Percentiles rank a stretch among this genome's conserved stretches.
Conservation (phyloP, 2,113 vertebrate genomes). For the Tapirus terrestris region DNA sequence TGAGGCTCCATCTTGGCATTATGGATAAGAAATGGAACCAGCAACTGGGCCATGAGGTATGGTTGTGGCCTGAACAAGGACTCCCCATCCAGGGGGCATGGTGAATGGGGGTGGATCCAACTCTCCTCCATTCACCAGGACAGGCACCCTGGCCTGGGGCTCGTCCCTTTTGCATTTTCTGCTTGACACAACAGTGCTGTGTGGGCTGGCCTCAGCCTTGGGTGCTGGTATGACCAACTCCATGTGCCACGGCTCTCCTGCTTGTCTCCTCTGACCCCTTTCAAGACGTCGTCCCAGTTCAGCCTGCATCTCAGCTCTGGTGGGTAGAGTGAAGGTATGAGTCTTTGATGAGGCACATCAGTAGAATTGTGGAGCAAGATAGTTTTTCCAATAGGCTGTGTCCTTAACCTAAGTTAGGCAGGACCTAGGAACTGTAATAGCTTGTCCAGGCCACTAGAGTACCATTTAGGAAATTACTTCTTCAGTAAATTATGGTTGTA, state of each 20-base stretch:
- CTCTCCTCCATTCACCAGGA: background rate
- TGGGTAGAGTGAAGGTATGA: background rate
- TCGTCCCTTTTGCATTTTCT: background rate
- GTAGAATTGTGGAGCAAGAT: background rate
- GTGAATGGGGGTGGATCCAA: background rate
- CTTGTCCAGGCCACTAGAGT: conserved; percentile 3
- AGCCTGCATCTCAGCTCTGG: background rate
- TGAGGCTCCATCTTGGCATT: background rate
- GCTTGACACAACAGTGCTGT: background rate
- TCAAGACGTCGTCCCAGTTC: background rate
- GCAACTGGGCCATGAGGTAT: background rate
- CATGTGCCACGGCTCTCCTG: background rate
- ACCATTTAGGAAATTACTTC: conserved; percentile 60
- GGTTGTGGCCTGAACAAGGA: background rate
- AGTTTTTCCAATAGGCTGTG: background rate
- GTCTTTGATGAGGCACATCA: background rate
- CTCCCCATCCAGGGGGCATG: rapidly evolving
- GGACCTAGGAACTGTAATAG: conserved; percentile 1
- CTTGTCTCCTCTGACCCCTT: background rate
- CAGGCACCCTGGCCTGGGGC: background rate
- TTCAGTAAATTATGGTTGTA: conserved; percentile 31
- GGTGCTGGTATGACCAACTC: background rate
- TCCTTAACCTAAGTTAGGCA: background rate
- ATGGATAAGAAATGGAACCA: background rate
- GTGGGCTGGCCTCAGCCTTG: too few relatives aligned